Conservation (phyloP, 2,888 invertebrate species). For the Pachycephus smyrnensis region DNA sequence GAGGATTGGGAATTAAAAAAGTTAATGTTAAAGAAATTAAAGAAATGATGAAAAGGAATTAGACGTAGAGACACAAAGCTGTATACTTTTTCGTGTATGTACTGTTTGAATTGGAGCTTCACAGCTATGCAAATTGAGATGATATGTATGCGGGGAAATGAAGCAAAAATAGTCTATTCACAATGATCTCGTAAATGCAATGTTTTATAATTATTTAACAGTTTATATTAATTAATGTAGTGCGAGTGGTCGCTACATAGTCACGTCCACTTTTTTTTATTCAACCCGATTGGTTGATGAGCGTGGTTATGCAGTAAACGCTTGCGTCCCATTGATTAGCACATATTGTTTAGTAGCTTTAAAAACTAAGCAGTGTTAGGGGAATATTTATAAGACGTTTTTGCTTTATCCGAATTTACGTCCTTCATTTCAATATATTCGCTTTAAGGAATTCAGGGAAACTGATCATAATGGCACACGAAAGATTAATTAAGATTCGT, state of each 20-base stretch:
- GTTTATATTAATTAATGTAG: background rate
- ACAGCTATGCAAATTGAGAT: background rate
- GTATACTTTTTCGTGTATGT: background rate
- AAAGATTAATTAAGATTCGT: background rate
- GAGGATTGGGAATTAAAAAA: conserved; percentile 15
- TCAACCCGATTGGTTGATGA: background rate
- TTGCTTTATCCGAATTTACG: background rate
- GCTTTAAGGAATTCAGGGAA: background rate
- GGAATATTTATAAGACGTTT: background rate
- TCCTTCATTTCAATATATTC: background rate
- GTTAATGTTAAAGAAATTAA: conserved; percentile 13
- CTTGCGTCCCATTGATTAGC: background rate
- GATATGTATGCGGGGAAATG: background rate
- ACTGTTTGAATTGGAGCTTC: background rate
- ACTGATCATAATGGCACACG: background rate
- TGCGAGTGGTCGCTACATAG: background rate
- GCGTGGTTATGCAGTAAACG: background rate
- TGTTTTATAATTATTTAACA: background rate
- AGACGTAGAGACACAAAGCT: background rate
- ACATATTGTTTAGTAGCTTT: background rate
- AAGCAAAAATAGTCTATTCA: background rate
- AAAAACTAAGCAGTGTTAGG: background rate
- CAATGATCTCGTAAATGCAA: background rate
- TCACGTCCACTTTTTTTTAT: background rate
- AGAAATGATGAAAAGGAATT: conserved; percentile 16